Base-by-base conservation (phyloP, 2,113 vertebrate species). In the Phaethornis superciliosus region DNA sequence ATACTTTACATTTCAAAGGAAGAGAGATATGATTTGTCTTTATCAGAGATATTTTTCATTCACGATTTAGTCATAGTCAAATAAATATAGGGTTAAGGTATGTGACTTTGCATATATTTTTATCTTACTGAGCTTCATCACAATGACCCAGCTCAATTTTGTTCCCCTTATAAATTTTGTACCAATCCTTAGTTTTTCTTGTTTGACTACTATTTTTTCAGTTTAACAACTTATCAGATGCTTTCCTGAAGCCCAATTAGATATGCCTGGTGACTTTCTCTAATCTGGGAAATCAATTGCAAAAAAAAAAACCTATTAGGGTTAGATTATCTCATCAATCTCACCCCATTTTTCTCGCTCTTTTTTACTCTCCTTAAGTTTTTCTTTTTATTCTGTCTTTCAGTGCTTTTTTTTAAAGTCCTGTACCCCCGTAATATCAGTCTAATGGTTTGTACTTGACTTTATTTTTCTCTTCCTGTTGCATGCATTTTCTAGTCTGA, bases 261-360 rank as follows among this genome's bases (percentile, higher is more conserved):
- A 56, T 1, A 12, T 56, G 13, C 10, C 7, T n/a, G 28, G 7
- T 28, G 22, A 71, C 46, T 52, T 52, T 82, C 15, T 35, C 8
- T 81, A 22, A 62, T 81, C 33, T 52, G 3, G 11, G 11, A 84
- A 81, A 78, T 2, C 2, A 0, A 6, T 58, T 62, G 32, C 20
- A 18, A 63, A 3, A 47, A 51, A 47, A 51, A 40, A 64, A 74
- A 56, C 0, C 7, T 52, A 10, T 37, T 4, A 15, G 9, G 4
- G 3, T 18, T 52, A 11, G 3, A 32, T 51, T 77, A n/a, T 37
- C 15, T 64, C 7, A 68, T 11, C 10, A 9, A 3, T 5, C 21
- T 47, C 1, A 1, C 1, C 1, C 0, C 2, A 1, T 4, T 51
- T 77, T 56, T 47, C 17, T 51, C 49, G 2, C 5, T 60, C 2